phyloP scores from a whole-genome alignment of 2,797 vertebrate species.

The Cyclura pinguis region DNA sequence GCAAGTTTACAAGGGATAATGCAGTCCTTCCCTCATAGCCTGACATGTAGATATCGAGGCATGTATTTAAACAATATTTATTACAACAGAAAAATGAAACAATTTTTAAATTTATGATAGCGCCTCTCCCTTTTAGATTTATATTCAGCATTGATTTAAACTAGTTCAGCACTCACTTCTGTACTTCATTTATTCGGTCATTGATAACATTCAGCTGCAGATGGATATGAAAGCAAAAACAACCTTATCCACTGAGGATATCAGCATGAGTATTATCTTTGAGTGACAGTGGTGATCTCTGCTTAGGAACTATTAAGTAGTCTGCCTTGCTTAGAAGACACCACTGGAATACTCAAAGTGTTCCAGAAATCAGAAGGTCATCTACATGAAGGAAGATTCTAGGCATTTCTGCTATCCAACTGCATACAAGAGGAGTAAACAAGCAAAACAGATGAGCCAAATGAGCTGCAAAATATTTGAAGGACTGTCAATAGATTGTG shows the following conservation, averaged over 20 bases:
- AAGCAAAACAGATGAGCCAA: background rate
- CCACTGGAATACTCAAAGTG: conserved; percentile 44
- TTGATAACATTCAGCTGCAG: conserved; percentile 56
- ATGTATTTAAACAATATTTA: conserved; percentile 51
- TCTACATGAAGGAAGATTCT: conserved; percentile 11
- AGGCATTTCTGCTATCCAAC: background rate
- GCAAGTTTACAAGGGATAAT: conserved; percentile 54
- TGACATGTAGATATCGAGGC: conserved; percentile 33
- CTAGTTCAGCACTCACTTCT: conserved; percentile 45
- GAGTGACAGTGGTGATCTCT: conserved; percentile 59
- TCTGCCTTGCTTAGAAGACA: conserved; percentile 44
- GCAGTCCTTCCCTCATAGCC: conserved; percentile 39
- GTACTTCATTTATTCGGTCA: conserved; percentile 61
- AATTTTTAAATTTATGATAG: conserved; percentile 44
- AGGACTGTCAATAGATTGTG: background rate
- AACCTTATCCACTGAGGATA: conserved; percentile 59
- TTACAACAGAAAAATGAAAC: conserved; percentile 51
- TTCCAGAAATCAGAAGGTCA: conserved; percentile 20
- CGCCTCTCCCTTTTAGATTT: conserved; percentile 55
- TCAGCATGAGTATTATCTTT: conserved; percentile 62
- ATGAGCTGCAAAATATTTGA: conserved; percentile 9
- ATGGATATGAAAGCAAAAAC: conserved; percentile 52
- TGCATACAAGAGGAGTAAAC: background rate
- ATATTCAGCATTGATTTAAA: conserved; percentile 58
- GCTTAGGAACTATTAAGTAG: conserved; percentile 42